A percentile compares a stretch with the other conserved stretches of the same genome.
Evolutionary conservation across 1,140 invertebrate species (phyloP).

Genomic region (Coenobita brevimanus): DNA sequence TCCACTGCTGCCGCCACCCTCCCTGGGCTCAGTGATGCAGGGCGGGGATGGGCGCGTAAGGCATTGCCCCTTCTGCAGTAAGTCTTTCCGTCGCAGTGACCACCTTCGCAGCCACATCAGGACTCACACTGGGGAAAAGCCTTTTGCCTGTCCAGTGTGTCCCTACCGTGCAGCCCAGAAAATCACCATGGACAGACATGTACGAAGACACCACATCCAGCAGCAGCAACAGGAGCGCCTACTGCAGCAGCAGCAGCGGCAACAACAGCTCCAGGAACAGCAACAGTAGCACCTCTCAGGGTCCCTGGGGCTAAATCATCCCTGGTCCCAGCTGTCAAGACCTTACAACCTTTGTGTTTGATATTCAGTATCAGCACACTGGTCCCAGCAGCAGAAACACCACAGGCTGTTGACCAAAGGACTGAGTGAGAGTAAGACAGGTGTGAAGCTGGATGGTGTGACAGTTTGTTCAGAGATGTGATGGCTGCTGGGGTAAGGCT

Average conservation of each 20-base stretch:
- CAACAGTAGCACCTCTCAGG: not conserved
- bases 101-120: constrained; percentile 61
- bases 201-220: constrained; percentile 50
- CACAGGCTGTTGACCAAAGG: too few species aligned
- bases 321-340: not conserved
- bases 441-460: too few species aligned
- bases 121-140: constrained; percentile 59
- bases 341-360: too few species aligned
- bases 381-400: too few species aligned
- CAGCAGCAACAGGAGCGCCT: constrained; percentile 47
- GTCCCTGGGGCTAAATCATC: not conserved
- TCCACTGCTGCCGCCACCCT: constrained; percentile 17
- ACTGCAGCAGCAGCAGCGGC: constrained; percentile 6
- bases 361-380: too few species aligned
- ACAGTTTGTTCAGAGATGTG: too few species aligned
- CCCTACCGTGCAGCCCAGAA: constrained; percentile 57
- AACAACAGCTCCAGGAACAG: constrained; percentile 12
- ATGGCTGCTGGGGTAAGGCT: too few species aligned
- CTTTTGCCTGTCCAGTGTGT: constrained; percentile 53
- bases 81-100: constrained; percentile 56
- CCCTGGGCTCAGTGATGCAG: constrained; percentile 14
- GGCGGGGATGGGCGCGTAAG: constrained; percentile 26
- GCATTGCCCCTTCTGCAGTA: constrained; percentile 55
- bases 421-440: too few species aligned
- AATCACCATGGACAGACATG: constrained; percentile 56